Evolutionary conservation across 2,797 vertebrate genomes (phyloP).

Genomic region (Coracias cyanogaster): DNA sequence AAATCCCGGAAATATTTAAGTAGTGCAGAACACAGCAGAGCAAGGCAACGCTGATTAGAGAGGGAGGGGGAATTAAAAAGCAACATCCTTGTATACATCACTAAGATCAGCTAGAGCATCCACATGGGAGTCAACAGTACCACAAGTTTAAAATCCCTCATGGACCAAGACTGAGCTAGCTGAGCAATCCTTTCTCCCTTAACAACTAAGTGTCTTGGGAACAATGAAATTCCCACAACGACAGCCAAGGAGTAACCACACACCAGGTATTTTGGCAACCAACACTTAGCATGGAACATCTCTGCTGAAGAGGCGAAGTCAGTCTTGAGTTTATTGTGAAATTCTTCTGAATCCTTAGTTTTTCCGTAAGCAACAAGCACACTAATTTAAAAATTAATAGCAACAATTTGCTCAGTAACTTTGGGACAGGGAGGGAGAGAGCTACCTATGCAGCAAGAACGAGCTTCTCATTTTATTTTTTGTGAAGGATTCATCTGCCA

Average conservation of each 20-base stretch:
- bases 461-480: constrained; percentile 14
- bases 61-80: neutral
- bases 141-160: neutral
- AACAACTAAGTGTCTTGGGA: neutral
- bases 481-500: constrained; percentile 13
- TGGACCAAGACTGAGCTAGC: neutral
- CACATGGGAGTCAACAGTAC: fast-evolving
- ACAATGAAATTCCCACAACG: neutral
- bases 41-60: neutral
- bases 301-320: neutral
- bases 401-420: constrained; percentile 33
- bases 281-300: neutral
- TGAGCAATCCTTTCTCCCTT: neutral
- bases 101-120: neutral
- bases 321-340: neutral
- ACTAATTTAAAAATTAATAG: constrained; percentile 50
- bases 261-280: neutral
- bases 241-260: neutral
- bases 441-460: neutral
- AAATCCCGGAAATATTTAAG: neutral
- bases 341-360: neutral
- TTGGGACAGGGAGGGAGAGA: neutral
- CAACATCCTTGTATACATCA: neutral
- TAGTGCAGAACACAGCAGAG: neutral
- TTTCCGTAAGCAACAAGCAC: constrained; percentile 7